These are phyloP conservation scores for Drosophila suzukii DNA, from an alignment of 1,140 invertebrate genomes.

Conservation along the genomic window DNA sequence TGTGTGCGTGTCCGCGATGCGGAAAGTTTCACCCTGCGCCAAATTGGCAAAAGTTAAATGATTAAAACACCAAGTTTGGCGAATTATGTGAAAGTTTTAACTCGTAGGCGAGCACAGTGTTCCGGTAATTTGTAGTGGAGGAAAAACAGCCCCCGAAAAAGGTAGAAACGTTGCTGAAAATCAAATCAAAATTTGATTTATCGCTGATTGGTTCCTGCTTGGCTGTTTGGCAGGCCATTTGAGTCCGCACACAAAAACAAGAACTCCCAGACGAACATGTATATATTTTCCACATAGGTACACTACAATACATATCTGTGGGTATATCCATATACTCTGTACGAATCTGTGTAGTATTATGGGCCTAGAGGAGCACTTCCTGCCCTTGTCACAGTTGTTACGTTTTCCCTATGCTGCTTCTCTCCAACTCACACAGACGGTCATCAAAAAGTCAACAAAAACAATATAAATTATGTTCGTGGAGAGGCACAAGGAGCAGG, in stretches of 20 bases:
- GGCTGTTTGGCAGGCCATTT: constrained; percentile 35
- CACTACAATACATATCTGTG: constrained; percentile 23
- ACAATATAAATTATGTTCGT: constrained; percentile 40
- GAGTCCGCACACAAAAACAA: constrained; percentile 19
- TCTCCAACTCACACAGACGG: constrained; percentile 1
- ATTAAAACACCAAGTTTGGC: constrained; percentile 23
- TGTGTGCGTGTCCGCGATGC: constrained; percentile 12
- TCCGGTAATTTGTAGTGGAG: constrained; percentile 20
- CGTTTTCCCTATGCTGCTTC: constrained; percentile 31
- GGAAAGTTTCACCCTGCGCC: constrained; percentile 30
- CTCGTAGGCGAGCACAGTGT: constrained; percentile 18
- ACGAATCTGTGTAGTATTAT: constrained; percentile 28
- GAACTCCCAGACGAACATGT: constrained; percentile 16
- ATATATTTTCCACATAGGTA: constrained; percentile 30
- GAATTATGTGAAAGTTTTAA: constrained; percentile 55
- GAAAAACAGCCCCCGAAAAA: constrained; percentile 22
- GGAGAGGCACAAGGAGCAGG: constrained; percentile 13
- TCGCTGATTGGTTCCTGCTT: constrained; percentile 33
- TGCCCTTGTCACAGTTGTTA: constrained; percentile 37
- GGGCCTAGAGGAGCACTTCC: constrained; percentile 30
- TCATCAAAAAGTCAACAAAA: constrained; percentile 49
- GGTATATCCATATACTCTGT: constrained; percentile 2
- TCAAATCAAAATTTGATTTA: constrained; percentile 51
- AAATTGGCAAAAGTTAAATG: constrained; percentile 58
- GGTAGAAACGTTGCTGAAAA: constrained; percentile 36